Evolutionary conservation across 2,113 vertebrate species (phyloP).

Genomic region (Seriola rivoliana): DNA sequence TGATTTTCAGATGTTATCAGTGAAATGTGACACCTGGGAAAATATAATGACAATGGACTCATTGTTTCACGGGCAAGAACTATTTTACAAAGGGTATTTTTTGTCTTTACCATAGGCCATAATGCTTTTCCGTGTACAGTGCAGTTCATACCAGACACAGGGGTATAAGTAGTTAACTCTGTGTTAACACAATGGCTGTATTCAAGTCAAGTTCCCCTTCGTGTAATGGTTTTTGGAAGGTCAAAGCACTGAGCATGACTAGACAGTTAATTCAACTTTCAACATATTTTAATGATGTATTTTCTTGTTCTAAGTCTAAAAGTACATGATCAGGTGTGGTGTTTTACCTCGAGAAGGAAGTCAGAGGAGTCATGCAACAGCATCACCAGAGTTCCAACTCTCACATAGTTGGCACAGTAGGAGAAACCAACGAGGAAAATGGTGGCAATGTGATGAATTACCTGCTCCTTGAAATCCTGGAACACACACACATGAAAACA

Average conservation of each 20-base stretch:
- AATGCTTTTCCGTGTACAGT: background rate
- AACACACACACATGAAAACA: slow-evolving; percentile 33
- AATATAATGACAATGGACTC: background rate
- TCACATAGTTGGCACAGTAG: slow-evolving; percentile 91
- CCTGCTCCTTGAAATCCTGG: slow-evolving; percentile 94
- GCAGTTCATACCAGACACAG: background rate
- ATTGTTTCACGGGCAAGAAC: background rate
- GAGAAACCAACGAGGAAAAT: slow-evolving; percentile 92
- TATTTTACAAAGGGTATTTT: background rate
- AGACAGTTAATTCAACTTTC: background rate
- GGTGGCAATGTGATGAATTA: slow-evolving; percentile 91
- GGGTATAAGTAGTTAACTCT: too few species aligned
- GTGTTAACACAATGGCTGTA: slow-evolving; percentile 30
- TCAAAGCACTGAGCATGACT: background rate
- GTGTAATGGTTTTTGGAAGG: background rate
- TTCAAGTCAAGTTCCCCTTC: slow-evolving; percentile 28
- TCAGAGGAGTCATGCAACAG: slow-evolving; percentile 91
- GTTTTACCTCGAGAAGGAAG: slow-evolving; percentile 89
- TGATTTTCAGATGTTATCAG: slow-evolving; percentile 54
- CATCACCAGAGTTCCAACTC: slow-evolving; percentile 91
- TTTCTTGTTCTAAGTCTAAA: background rate
- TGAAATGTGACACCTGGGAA: slow-evolving; percentile 26
- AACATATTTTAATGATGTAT: background rate
- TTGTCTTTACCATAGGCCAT: background rate
- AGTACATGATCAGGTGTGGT: background rate